These are phyloP conservation scores for Psittacula cyanocephala DNA, from an alignment of 2,113 vertebrate genomes.

Conservation along the genomic window DNA sequence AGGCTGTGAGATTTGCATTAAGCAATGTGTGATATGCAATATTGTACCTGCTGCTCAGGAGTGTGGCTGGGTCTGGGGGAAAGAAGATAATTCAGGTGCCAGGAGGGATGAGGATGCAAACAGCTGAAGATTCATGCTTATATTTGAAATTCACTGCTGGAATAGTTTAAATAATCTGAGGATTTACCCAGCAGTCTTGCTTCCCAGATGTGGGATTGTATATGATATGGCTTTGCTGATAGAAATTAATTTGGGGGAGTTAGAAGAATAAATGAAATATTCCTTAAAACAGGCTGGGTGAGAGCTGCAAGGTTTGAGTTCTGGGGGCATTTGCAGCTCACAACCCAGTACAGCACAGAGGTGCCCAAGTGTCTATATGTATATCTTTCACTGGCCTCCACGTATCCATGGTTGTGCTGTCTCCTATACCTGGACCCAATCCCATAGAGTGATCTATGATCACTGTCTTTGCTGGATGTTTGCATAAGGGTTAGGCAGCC, in stretches of 20 bases:
- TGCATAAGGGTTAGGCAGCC: background rate
- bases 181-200: background rate
- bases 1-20: conserved; percentile 36
- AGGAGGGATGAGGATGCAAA: background rate
- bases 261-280: background rate
- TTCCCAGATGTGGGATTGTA: background rate
- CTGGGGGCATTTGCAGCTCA: background rate
- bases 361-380: background rate
- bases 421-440: background rate
- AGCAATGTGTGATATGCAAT: background rate
- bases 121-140: background rate
- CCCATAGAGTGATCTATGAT: background rate
- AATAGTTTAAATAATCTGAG: conserved; percentile 33
- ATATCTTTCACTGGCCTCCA: background rate
- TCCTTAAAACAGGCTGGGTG: background rate
- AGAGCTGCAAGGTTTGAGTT: background rate
- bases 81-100: conserved; percentile 22
- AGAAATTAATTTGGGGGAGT: background rate
- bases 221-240: background rate
- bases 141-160: conserved; percentile 35
- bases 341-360: background rate
- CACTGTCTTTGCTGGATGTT: background rate
- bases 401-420: background rate
- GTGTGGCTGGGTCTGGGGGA: background rate
- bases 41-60: conserved; percentile 9